Conservation (phyloP, 2,888 invertebrate genomes). For the Heteropelma amictum region DNA sequence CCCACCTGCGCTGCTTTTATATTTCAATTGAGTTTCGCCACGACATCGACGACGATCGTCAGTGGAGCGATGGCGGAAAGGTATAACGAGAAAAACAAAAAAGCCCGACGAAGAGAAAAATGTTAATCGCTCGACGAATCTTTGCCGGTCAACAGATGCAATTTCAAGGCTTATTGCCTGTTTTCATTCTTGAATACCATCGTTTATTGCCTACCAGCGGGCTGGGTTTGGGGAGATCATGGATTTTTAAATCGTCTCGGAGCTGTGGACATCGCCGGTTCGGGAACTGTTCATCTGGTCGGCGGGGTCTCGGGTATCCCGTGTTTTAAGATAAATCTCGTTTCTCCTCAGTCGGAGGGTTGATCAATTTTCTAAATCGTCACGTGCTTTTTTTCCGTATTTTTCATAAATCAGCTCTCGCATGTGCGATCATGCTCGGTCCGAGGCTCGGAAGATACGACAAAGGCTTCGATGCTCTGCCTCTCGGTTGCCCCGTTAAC, state of each 20-base stretch:
- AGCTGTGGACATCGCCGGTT: conserved; percentile 95
- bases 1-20: conserved; percentile 92
- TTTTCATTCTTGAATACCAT: conserved; percentile 93
- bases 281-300: conserved; percentile 93
- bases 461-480: conserved; percentile 85
- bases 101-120: background rate
- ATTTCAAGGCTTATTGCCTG: conserved; percentile 93
- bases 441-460: conserved; percentile 92
- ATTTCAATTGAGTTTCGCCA: conserved; percentile 94
- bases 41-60: conserved; percentile 94
- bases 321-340: no score
- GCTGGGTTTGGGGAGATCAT: conserved; percentile 95
- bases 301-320: conserved; percentile 82
- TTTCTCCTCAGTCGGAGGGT: no score
- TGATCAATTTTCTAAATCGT: background rate
- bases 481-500: conserved; percentile 93
- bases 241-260: conserved; percentile 91
- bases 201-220: conserved; percentile 95
- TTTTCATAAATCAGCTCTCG: conserved; percentile 84
- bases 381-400: background rate
- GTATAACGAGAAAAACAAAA: conserved; percentile 75
- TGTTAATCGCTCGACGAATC: background rate
- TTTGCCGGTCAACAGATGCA: conserved; percentile 82
- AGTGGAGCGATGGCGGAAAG: conserved; percentile 97
- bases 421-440: conserved; percentile 93